Percentiles rank a stretch among this genome's conserved stretches.
phyloP scores from a whole-genome alignment of 2,888 invertebrate genomes.

The Hemithea aestivaria region DNA sequence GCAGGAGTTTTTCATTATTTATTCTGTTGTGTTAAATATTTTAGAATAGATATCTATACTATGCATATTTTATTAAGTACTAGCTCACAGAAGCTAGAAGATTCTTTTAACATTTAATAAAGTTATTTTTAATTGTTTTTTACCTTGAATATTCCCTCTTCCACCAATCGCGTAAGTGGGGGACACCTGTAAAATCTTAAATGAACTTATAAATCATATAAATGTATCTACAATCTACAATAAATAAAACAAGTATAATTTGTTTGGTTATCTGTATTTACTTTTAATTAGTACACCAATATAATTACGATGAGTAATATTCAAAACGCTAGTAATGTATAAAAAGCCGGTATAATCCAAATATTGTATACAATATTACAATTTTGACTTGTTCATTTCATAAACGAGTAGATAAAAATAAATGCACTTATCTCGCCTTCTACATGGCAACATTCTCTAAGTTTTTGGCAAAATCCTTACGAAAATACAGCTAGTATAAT shows the following conservation, averaged over 20 bases:
- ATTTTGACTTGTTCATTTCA: constrained; percentile 45
- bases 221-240: too few species aligned
- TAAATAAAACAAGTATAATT: constrained; percentile 32
- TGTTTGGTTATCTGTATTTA: constrained; percentile 63
- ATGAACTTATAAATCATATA: too few species aligned
- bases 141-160: too few species aligned
- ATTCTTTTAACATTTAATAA: too few species aligned
- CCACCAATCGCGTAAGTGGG: too few species aligned
- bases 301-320: constrained; percentile 52
- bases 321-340: constrained; percentile 62
- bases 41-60: too few species aligned
- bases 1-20: too few species aligned
- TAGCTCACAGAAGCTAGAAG: too few species aligned
- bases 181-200: too few species aligned
- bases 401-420: constrained; percentile 62
- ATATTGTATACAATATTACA: constrained; percentile 51
- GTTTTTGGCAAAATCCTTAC: constrained; percentile 58
- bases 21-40: too few species aligned
- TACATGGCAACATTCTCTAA: constrained; percentile 63
- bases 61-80: too few species aligned
- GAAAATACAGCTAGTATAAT: constrained; percentile 39
- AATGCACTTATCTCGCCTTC: constrained; percentile 65
- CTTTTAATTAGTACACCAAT: constrained; percentile 51
- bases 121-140: too few species aligned
- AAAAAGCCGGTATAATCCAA: constrained; percentile 62